Base-by-base conservation (phyloP, 2,797 vertebrate species). In the Gorsachius magnificus region DNA sequence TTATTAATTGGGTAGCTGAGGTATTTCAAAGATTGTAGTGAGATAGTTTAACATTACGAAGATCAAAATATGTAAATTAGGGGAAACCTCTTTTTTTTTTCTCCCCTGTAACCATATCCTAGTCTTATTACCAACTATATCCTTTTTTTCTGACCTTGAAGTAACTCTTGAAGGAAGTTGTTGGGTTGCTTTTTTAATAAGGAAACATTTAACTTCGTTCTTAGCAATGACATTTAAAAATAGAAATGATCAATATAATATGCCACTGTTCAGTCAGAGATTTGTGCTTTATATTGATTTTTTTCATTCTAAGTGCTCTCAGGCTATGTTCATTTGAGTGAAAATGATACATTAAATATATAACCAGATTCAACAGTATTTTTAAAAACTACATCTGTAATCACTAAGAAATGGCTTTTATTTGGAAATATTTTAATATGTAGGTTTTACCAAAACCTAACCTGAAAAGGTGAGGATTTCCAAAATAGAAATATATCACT, bases 161-260 rank as follows among this genome's bases (percentile, higher is more conserved):
- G 31, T 95, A 95, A 76, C 51, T 94, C 81, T 74, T 1, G 1
- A 76, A 83, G 41, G 91, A 95, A 93, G 74, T 65, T 80, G 15
- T 70, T 77, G 28, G 2, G 21, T 77, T 89, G 26, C 9, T 68
- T 96, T 96, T 96, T 91, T 82, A 96, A 91, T 96, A 75, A 90
- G 94, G 84, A 92, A 94, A 60, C 80, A 95, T 84, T 96, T 96
- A 93, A 94, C 87, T 95, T 95, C 96, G 75, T 97, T 97, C 71
- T 91, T 96, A 89, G 57, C 87, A 87, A 94, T 95, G 90, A 74
- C 90, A 71, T 97, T 97, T 97, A 91, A 97, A 98, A 98, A 97
- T 97, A 96, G 95, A 81, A 56, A 51, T 90, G 69, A 97, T 98
- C 98, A 86, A 96, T 98, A 65, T 41, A 78, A 81, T 76, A 87